A percentile compares a stretch with the other conserved stretches of the same genome.
phyloP scores from a whole-genome alignment of 2,113 vertebrate genomes.

The Dendropsophus ebraccatus region DNA sequence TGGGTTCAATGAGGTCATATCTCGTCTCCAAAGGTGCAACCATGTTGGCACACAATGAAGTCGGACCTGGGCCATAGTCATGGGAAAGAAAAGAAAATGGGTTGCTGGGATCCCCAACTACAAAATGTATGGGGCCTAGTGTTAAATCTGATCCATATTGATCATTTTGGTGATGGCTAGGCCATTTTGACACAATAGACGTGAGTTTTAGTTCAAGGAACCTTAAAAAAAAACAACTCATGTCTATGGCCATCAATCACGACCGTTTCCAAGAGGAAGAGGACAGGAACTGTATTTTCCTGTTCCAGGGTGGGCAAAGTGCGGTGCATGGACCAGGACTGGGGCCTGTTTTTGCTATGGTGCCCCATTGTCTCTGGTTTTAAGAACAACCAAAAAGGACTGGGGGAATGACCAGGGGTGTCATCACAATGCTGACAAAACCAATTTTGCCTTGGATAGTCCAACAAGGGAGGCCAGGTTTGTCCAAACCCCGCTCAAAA shows the following conservation, averaged over 20 bases:
- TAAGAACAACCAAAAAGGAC: too few species aligned
- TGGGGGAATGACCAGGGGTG: background rate
- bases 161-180: background rate
- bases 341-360: background rate
- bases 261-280: too few species aligned
- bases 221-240: background rate
- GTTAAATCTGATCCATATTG: background rate
- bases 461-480: too few species aligned
- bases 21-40: too few species aligned
- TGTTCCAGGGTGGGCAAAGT: too few species aligned
- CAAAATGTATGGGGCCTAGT: background rate
- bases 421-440: too few species aligned
- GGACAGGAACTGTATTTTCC: too few species aligned
- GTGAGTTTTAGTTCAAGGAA: background rate
- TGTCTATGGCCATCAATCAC: background rate
- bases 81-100: background rate
- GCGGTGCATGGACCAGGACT: background rate
- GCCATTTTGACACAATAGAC: background rate
- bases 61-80: too few species aligned
- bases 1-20: too few species aligned
- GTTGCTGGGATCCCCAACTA: background rate
- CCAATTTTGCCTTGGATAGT: too few species aligned
- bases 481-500: too few species aligned
- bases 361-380: background rate
- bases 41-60: too few species aligned